These are phyloP conservation scores for Pseudorectes ferrugineus DNA, from an alignment of 2,113 vertebrate genomes.

Conservation along the genomic window DNA sequence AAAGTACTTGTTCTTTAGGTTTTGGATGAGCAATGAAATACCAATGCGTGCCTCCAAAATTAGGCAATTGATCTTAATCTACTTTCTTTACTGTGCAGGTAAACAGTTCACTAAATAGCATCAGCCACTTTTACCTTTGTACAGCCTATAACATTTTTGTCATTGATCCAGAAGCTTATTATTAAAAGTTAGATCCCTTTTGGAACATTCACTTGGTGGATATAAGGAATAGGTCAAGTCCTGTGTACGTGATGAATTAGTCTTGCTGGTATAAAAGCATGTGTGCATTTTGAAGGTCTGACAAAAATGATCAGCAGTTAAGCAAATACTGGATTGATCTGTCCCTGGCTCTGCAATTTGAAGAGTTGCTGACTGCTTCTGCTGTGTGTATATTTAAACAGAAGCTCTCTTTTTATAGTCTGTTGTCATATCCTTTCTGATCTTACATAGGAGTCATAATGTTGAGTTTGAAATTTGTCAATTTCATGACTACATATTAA, in stretches of 20 bases:
- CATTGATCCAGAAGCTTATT: neutral
- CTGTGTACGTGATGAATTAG: neutral
- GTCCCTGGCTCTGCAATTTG: neutral
- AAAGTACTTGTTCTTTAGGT: neutral
- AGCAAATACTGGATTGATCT: neutral
- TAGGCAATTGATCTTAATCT: neutral
- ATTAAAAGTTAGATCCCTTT: neutral
- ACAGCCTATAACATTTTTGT: neutral
- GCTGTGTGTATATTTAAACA: neutral
- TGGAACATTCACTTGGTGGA: neutral
- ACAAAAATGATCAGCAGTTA: neutral
- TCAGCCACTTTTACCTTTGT: neutral
- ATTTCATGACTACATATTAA: neutral
- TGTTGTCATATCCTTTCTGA: neutral
- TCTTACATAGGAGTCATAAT: neutral
- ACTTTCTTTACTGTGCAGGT: neutral
- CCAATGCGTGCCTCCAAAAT: neutral
- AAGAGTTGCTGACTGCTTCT: constrained; percentile 2
- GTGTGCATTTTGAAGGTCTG: neutral
- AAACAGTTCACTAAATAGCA: neutral
- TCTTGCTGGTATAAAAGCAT: neutral
- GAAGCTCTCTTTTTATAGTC: neutral
- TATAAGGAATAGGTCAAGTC: neutral
- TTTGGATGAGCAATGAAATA: neutral
- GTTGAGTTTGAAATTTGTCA: neutral